Conservation (phyloP, 92 coral and sea anemone species). For the Anthopleura xanthogrammica region DNA sequence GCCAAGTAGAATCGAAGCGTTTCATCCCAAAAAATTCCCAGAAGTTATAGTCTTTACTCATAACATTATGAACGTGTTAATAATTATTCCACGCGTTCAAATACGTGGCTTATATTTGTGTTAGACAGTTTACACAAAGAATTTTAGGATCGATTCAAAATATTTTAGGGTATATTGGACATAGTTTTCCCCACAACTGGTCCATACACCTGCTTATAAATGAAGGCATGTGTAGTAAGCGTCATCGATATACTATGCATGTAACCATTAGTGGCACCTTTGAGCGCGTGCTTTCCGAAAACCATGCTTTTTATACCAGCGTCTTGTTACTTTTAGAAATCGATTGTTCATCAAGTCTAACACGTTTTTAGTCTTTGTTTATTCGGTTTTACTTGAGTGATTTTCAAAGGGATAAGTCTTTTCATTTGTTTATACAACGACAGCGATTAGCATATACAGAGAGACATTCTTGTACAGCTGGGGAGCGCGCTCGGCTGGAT, state of each 20-base stretch:
- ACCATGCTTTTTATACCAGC: conserved; percentile 5
- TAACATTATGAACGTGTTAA: conserved; percentile 16
- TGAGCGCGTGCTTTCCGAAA: conserved; percentile 1
- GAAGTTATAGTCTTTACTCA: neutral
- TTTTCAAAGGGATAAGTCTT: conserved; percentile 16
- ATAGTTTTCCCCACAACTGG: neutral
- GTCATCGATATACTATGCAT: neutral
- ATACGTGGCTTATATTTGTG: neutral
- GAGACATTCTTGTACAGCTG: conserved; percentile 4
- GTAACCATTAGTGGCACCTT: neutral
- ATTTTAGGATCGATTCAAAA: conserved; percentile 1
- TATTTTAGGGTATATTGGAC: conserved; percentile 4
- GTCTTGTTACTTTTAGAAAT: conserved; percentile 28
- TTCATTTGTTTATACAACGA: conserved; percentile 30
- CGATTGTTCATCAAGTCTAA: neutral
- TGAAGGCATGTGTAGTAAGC: conserved; percentile 6
- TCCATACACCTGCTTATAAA: neutral
- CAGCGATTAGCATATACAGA: conserved; percentile 25
- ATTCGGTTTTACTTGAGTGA: conserved; percentile 26
- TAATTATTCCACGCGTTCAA: conserved; percentile 23
- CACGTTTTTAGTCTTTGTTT: conserved; percentile 32
- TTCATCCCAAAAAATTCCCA: neutral
- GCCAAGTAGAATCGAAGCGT: neutral
- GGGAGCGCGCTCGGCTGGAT: neutral
- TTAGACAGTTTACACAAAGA: conserved; percentile 9